Conservation (phyloP, 2,797 vertebrate species). For the Anas bernieri region DNA sequence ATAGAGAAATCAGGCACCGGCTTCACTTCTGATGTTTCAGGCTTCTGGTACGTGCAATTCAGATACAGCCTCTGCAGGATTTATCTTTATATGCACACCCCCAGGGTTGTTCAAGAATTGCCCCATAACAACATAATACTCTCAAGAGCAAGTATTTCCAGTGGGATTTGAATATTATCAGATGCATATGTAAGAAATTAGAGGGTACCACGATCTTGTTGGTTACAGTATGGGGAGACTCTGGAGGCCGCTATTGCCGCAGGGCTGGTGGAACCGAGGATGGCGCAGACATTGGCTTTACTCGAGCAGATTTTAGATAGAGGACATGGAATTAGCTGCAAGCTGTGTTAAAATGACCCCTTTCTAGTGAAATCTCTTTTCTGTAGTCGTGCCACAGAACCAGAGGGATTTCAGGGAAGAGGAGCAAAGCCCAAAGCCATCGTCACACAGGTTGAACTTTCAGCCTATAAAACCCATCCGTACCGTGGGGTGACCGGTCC, state of each 20-base stretch:
- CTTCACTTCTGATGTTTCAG: conserved; percentile 15
- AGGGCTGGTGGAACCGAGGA: neutral
- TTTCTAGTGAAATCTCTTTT: neutral
- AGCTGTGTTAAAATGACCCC: neutral
- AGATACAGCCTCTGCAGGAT: neutral
- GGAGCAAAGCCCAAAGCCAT: neutral
- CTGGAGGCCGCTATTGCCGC: neutral
- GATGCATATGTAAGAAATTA: neutral
- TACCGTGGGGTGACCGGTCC: neutral
- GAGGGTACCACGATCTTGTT: neutral
- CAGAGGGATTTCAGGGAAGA: neutral
- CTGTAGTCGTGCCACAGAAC: neutral
- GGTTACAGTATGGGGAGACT: neutral
- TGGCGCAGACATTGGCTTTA: neutral
- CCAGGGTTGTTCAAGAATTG: neutral
- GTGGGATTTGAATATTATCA: neutral
- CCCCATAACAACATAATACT: neutral
- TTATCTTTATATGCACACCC: neutral
- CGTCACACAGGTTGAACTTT: neutral
- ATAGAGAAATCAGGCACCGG: neutral
- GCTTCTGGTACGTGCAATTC: neutral
- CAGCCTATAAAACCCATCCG: too few species aligned
- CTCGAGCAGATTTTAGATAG: neutral
- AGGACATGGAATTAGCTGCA: neutral
- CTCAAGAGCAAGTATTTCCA: neutral